A percentile compares a stretch with the other conserved stretches of the same genome.
These are phyloP conservation scores for Solenopsis fugax DNA, from an alignment of 1,140 invertebrate species.

Conservation along the genomic window DNA sequence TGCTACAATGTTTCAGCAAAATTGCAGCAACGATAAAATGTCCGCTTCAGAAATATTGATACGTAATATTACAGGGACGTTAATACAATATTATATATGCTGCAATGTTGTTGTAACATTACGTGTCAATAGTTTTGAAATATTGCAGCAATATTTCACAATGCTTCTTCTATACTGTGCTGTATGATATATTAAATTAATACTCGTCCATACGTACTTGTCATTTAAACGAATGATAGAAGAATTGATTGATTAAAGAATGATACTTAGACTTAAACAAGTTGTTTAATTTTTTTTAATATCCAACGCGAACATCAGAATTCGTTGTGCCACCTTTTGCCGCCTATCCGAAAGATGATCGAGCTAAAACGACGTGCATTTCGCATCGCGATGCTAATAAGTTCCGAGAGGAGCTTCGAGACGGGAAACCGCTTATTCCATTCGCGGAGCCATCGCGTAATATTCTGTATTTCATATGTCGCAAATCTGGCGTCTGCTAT, in stretches of 20 bases:
- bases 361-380: neutral
- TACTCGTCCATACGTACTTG: neutral
- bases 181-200: neutral
- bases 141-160: too few species aligned
- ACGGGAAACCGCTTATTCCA: conserved; percentile 23
- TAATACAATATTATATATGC: too few species aligned
- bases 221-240: neutral
- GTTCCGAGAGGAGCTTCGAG: neutral
- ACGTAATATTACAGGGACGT: too few species aligned
- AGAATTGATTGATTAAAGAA: too few species aligned
- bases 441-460: neutral
- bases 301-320: neutral
- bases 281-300: neutral
- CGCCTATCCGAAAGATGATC: neutral
- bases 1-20: too few species aligned
- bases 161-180: too few species aligned
- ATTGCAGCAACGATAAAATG: too few species aligned
- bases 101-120: too few species aligned
- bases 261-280: too few species aligned
- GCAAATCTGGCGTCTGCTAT: conserved; percentile 30
- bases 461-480: conserved; percentile 44
- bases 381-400: conserved; percentile 33
- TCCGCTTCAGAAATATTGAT: too few species aligned
- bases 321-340: neutral
- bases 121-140: too few species aligned